These are phyloP conservation scores for Odontocolon sp. DNA, from an alignment of 2,888 invertebrate species.

Conservation along the genomic window DNA sequence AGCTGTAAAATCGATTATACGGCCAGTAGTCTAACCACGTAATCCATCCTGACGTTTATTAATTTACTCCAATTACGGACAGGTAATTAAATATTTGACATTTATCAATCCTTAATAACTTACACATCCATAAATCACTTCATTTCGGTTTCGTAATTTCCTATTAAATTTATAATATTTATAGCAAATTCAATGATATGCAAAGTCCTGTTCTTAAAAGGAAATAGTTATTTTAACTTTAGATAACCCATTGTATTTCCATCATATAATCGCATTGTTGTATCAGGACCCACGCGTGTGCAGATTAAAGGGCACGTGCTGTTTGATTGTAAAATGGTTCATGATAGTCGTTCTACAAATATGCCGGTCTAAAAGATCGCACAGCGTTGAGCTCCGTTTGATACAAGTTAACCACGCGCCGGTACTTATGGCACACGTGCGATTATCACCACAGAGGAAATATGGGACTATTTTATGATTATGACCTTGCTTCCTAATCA, in stretches of 20 bases:
- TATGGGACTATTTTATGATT: not conserved
- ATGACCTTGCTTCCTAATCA: constrained; percentile 18
- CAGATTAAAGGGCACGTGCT: constrained; percentile 15
- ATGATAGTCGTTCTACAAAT: not conserved
- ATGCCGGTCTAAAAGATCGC: not conserved
- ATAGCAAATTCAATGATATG: no score
- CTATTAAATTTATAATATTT: no score
- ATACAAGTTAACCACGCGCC: constrained; percentile 17
- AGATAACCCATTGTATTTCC: not conserved
- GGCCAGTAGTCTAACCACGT: constrained; percentile 17
- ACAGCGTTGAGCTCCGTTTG: constrained; percentile 26
- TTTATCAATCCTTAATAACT: not conserved
- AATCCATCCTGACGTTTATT: constrained; percentile 35
- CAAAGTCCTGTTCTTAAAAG: no score
- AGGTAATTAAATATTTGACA: constrained; percentile 32
- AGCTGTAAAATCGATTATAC: constrained; percentile 2
- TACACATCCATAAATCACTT: not conserved
- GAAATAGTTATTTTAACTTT: no score
- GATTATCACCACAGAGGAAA: not conserved
- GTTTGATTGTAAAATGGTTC: constrained; percentile 1
- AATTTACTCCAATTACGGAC: constrained; percentile 38
- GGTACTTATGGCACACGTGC: constrained; percentile 1
- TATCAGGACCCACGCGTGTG: not conserved
- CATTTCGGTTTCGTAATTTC: not conserved
- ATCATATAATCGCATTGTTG: not conserved